Evolutionary conservation across 2,113 vertebrate genomes (phyloP).

Genomic region (Baryphthengus martii): DNA sequence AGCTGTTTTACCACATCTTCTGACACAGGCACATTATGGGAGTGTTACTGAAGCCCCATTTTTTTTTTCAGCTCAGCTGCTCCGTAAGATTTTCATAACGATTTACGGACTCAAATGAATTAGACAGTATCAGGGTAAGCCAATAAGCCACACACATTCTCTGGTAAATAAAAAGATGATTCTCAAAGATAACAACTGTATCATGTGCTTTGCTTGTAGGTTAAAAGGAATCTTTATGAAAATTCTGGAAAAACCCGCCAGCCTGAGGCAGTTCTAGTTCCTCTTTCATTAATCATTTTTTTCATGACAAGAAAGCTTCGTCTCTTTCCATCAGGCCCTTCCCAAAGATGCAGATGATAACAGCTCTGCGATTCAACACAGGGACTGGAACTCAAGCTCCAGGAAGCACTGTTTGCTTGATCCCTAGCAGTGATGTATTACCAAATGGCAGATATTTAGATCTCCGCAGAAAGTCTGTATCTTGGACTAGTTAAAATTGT

Average conservation of each 20-base stretch:
- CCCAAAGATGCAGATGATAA: background rate
- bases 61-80: background rate
- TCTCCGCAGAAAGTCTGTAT: background rate
- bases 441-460: background rate
- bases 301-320: background rate
- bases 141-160: background rate
- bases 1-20: background rate
- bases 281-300: background rate
- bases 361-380: background rate
- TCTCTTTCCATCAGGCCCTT: background rate
- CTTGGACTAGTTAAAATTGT: background rate
- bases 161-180: background rate
- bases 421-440: background rate
- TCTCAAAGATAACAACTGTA: background rate
- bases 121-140: background rate
- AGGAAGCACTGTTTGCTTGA: background rate
- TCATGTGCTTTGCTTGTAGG: background rate
- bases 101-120: background rate
- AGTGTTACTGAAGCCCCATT: background rate
- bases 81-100: fast-evolving
- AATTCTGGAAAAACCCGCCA: background rate
- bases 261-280: background rate
- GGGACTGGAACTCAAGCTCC: background rate
- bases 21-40: fast-evolving
- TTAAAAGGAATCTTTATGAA: background rate